A percentile compares a stretch with the other conserved stretches of the same genome.
Evolutionary conservation across 1,140 invertebrate genomes (phyloP).

Genomic region (Drosophila sechellia): DNA sequence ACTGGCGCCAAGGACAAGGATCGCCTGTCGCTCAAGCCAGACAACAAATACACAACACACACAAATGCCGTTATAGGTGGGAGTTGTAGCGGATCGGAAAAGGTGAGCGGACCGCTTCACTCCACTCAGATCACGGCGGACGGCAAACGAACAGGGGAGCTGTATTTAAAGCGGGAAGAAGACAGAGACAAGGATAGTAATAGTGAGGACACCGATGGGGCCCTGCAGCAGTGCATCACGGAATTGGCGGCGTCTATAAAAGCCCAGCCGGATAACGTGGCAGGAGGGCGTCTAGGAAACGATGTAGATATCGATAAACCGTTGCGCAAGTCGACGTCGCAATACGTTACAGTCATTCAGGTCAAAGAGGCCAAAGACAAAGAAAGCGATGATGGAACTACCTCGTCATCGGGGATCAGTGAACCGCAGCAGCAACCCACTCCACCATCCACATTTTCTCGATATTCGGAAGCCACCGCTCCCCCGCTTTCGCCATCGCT

Average conservation of each 20-base stretch:
- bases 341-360: slow-evolving; percentile 95
- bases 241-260: slow-evolving; percentile 87
- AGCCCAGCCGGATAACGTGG: slow-evolving; percentile 56
- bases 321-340: slow-evolving; percentile 86
- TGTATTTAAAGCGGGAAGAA: slow-evolving; percentile 77
- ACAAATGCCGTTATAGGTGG: slow-evolving; percentile 40
- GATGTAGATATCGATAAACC: slow-evolving; percentile 21
- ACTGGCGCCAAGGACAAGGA: slow-evolving; percentile 67
- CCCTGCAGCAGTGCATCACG: slow-evolving; percentile 87
- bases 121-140: slow-evolving; percentile 47
- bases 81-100: slow-evolving; percentile 4
- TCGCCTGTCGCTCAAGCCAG: slow-evolving; percentile 76
- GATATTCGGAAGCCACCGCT: slow-evolving; percentile 66
- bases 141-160: slow-evolving; percentile 59
- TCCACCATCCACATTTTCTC: slow-evolving; percentile 64
- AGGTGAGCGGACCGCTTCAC: slow-evolving; percentile 37
- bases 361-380: slow-evolving; percentile 88
- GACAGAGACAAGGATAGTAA: slow-evolving; percentile 74
- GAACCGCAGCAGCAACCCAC: slow-evolving; percentile 38
- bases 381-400: slow-evolving; percentile 48
- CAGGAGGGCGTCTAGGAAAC: background rate
- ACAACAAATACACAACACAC: slow-evolving; percentile 81
- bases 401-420: slow-evolving; percentile 25
- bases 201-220: slow-evolving; percentile 79
- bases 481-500: slow-evolving; percentile 81